Evolutionary conservation across 2,888 invertebrate species (phyloP), one percentile per base, ranked within the genome.

Genomic region (Pteria penguin): DNA sequence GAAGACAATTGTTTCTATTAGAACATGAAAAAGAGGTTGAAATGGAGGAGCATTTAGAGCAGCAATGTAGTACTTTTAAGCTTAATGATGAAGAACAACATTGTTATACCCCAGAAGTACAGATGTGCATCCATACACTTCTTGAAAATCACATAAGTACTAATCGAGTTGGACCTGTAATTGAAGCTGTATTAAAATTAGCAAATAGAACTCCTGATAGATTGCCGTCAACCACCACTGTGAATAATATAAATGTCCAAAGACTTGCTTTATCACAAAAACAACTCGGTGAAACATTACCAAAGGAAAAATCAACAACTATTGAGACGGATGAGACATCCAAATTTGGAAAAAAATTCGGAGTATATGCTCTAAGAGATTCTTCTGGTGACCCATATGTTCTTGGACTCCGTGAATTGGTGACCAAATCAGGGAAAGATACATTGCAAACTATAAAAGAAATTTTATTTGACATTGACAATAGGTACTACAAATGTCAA

Each of bases 161-260:
- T 4, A 62, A 31, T 14, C 29, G 54, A 36, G 67, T 73, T 36
- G 58, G 66, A 8, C 66, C 65, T 24, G 66, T 73, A 14, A 67
- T 73, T 22, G 67, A 60, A 24, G 62, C 60, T 29, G 71, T 75
- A 2, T 54, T 80, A 27, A 80, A 78, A 61, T 4, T 82, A 32
- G 78, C 66, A 24, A 69, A 62, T 31, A 57, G 68, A 60, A 54
- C 58, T 31, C 33, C 75, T 8, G 72, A 78, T 55, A 71, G 71
- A 61, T 2, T 77, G 4, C 78, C 80, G 18, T 57, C 61, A 31
- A 61, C 32, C 0, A 67, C 73, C 2, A 73, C 76, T 18, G 71
- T 79, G 3, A 65, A 75, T 2, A 76, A 79, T 65, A 80, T 82
- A 70, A 80, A 77, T 66, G 36, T 80, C 2, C 77, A 79, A 52